Evolutionary conservation across 2,888 invertebrate species (phyloP).

Genomic region (Chrysotoxum bicinctum): DNA sequence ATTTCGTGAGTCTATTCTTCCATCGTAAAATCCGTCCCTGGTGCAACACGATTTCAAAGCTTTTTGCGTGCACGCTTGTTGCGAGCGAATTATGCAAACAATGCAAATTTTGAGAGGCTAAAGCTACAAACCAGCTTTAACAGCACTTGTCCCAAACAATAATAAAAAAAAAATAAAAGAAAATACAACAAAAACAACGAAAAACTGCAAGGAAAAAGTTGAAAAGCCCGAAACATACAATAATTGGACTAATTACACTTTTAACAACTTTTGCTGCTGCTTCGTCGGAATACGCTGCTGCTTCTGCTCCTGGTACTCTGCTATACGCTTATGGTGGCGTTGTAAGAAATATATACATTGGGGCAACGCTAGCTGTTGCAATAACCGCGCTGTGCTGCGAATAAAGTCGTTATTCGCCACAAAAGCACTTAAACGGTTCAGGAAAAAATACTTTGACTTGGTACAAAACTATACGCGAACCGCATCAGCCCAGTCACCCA

Average conservation of each 20-base stretch:
- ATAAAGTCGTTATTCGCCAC: conserved; percentile 72
- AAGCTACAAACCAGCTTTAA: conserved; percentile 33
- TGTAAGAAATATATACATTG: background rate
- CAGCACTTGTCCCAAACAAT: conserved; percentile 29
- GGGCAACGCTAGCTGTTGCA: conserved; percentile 37
- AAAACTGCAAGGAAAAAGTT: conserved; percentile 9
- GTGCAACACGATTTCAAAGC: background rate
- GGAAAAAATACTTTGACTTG: conserved; percentile 70
- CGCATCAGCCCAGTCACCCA: background rate
- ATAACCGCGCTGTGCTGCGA: conserved; percentile 50
- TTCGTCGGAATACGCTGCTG: conserved; percentile 5
- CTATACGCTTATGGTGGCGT: background rate
- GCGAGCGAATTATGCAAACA: conserved; percentile 63
- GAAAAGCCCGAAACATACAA: conserved; percentile 63
- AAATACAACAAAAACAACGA: conserved; percentile 12
- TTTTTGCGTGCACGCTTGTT: conserved; percentile 56
- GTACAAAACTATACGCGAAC: conserved; percentile 47
- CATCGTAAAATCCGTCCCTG: conserved; percentile 5
- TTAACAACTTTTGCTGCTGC: conserved; percentile 70
- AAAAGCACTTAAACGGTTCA: conserved; percentile 73
- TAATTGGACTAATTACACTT: conserved; percentile 73
- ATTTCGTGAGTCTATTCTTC: too few relatives aligned
- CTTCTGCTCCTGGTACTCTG: background rate
- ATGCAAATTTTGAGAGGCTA: conserved; percentile 43
- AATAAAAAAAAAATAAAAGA: background rate